These are phyloP conservation scores for Diachasma alloeum DNA, from an alignment of 1,140 invertebrate genomes.

Conservation along the genomic window DNA sequence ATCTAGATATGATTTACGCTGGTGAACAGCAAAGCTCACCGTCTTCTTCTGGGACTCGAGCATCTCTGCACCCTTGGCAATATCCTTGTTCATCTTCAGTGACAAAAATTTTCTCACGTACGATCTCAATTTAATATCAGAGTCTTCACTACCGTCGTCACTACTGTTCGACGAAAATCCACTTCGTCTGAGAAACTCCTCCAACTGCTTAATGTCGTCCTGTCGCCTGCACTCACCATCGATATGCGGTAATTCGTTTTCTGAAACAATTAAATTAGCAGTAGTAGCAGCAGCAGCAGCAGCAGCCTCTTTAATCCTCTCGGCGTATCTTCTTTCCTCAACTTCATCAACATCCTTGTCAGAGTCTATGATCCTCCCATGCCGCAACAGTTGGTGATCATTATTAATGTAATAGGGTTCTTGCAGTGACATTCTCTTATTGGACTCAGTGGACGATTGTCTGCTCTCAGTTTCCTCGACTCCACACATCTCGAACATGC, in stretches of 20 bases:
- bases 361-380: constrained; percentile 51
- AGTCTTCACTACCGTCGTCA: constrained; percentile 72
- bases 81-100: constrained; percentile 68
- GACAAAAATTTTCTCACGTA: constrained; percentile 73
- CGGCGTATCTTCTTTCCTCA: constrained; percentile 56
- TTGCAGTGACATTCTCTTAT: constrained; percentile 76
- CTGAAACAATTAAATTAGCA: constrained; percentile 22
- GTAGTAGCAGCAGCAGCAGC: constrained; percentile 7
- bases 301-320: constrained; percentile 48
- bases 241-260: constrained; percentile 41
- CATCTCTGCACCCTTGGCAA: constrained; percentile 61
- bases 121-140: constrained; percentile 73
- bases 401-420: constrained; percentile 76
- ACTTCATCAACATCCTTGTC: constrained; percentile 62
- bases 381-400: constrained; percentile 57
- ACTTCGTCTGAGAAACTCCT: constrained; percentile 78
- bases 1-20: constrained; percentile 70
- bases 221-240: constrained; percentile 63
- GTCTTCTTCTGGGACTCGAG: constrained; percentile 73
- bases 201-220: constrained; percentile 72
- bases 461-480: constrained; percentile 64
- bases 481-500: constrained; percentile 77
- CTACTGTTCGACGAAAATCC: constrained; percentile 74
- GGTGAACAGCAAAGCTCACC: constrained; percentile 75
- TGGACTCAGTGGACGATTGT: constrained; percentile 63